A percentile compares a stretch with the other conserved stretches of the same genome.
Conservation (phyloP, 1,140 invertebrate species). For the Gonatopus flavifemur region DNA sequence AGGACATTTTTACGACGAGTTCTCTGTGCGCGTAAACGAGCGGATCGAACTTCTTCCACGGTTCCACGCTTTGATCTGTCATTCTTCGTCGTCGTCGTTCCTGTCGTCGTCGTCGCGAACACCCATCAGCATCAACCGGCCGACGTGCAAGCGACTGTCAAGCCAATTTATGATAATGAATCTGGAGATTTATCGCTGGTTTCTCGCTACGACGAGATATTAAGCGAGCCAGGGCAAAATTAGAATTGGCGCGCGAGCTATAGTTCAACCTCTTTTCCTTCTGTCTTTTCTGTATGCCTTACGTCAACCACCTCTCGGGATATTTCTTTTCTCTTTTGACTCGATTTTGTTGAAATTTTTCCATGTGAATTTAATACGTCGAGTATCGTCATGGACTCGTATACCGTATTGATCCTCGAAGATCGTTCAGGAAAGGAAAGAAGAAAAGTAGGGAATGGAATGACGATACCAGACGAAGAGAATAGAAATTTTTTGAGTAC, state of each 20-base stretch:
- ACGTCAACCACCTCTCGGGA: neutral
- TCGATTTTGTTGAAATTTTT: neutral
- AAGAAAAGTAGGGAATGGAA: constrained; percentile 1
- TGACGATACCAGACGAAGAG: too few relatives aligned
- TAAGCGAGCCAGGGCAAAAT: constrained; percentile 34
- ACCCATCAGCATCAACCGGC: constrained; percentile 27
- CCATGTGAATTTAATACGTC: too few relatives aligned
- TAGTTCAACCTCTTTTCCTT: constrained; percentile 3
- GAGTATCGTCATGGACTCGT: too few relatives aligned
- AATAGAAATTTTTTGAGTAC: constrained; percentile 15
- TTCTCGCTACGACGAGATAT: constrained; percentile 36
- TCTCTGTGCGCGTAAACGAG: constrained; percentile 21
- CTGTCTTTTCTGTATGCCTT: constrained; percentile 1
- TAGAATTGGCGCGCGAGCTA: constrained; percentile 34
- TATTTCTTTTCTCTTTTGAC: neutral
- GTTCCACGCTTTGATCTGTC: constrained; percentile 32
- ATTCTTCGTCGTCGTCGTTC: constrained; percentile 16
- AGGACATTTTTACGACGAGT: constrained; percentile 28
- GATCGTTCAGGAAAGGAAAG: constrained; percentile 15
- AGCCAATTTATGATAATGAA: constrained; percentile 45
- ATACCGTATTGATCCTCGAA: constrained; percentile 34
- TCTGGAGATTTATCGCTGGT: constrained; percentile 34
- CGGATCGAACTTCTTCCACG: constrained; percentile 28
- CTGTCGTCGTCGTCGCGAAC: constrained; percentile 11
- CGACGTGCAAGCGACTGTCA: constrained; percentile 21